Evolutionary conservation across 2,797 vertebrate genomes (phyloP), one percentile per base, ranked within the genome.

Genomic region (Ctenosaura bakeri): DNA sequence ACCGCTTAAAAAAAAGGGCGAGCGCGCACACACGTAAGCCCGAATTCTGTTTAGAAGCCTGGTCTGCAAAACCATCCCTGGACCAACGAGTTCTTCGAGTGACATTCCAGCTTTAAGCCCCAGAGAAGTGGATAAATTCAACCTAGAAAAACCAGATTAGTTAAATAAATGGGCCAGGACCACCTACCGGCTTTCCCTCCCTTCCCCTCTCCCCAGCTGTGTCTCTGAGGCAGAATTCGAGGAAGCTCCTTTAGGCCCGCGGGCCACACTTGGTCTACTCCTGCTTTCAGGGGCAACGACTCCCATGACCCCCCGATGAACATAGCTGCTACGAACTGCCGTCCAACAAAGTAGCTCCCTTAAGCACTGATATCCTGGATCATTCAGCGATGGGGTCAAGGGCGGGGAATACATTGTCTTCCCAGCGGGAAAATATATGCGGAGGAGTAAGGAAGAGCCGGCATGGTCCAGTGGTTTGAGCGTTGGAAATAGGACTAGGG

Each of bases 111-210:
- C 91, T 87, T 79, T 95, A 95, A 96, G 95, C 95, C 92, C 95
- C 94, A 95, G 92, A 95, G 92, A 95, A 54, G 52, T 6, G 74
- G 92, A 94, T 94, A 94, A 93, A 94, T 91, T 96, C 90, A 97
- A 94, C 95, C 96, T 94, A 95, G 96, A 97, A 97, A 97, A 95
- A 94, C 92, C 94, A 95, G 96, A 94, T 96, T 93, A 93, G 91
- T 82, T 87, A 78, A 91, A 74, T 76, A 86, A 95, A 94, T 93
- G 88, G 91, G 89, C 54, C 5, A 1, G 85, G 96, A 97, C 95
- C 96, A 96, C 96, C 96, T 96, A 96, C 93, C 86, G 90, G 85
- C 69, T n/a, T 16, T 29, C 83, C 16, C 29, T 38, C 62, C 26
- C 46, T 7, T 35, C 50, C 50, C 32, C 71, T 78, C 86, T 86